Conservation (phyloP, 2,113 vertebrate genomes). For the Megaceryle maxima region DNA sequence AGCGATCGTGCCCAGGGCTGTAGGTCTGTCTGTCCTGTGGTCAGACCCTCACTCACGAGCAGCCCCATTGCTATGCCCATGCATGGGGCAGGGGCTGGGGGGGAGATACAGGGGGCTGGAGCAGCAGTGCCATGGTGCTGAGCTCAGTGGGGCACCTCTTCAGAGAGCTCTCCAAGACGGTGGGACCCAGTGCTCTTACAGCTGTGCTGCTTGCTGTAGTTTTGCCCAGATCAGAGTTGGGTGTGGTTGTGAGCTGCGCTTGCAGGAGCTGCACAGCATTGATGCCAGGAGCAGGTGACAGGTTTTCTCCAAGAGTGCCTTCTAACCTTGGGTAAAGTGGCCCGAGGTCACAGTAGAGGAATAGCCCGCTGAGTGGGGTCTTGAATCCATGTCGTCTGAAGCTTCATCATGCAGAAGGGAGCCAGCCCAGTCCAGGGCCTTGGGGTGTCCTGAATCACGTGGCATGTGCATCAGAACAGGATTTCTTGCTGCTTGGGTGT, state of each 20-base stretch:
- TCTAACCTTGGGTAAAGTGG: background rate
- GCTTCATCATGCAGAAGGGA: background rate
- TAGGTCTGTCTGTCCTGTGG: background rate
- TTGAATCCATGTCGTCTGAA: background rate
- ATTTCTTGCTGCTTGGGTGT: background rate
- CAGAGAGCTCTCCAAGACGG: background rate
- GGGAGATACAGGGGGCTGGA: background rate
- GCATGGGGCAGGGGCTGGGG: background rate
- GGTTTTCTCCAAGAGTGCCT: background rate
- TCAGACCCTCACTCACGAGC: accelerated
- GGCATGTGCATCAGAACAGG: background rate
- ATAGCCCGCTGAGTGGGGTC: accelerated
- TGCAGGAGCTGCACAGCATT: background rate
- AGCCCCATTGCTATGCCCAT: accelerated
- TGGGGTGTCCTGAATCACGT: accelerated
- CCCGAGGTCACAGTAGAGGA: background rate
- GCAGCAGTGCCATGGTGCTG: background rate
- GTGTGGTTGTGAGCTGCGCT: accelerated
- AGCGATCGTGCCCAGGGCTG: accelerated
- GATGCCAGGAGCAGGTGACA: background rate
- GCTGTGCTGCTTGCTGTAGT: accelerated
- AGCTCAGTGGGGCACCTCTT: background rate
- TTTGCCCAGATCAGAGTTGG: background rate
- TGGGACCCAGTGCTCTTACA: background rate
- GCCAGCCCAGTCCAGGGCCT: background rate